Evolutionary conservation across 2,113 vertebrate genomes (phyloP).

Genomic region (Nannobrachium achirus): DNA sequence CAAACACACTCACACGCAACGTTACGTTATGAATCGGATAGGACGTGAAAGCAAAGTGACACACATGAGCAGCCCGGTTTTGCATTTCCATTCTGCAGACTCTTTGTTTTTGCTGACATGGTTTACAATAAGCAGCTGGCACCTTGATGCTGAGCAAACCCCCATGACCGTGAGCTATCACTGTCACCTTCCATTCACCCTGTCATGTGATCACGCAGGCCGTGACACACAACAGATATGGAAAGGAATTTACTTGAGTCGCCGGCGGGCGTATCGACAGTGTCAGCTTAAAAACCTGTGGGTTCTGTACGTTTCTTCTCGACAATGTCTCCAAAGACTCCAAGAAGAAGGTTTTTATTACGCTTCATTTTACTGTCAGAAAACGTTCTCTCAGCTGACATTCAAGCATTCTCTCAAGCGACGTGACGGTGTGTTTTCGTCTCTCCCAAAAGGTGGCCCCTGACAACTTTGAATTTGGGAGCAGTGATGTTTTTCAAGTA

Average conservation of each 20-base stretch:
- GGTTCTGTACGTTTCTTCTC: too few relatives aligned
- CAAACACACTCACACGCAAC: too few relatives aligned
- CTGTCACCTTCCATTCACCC: slow-evolving; percentile 37
- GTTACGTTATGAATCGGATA: too few relatives aligned
- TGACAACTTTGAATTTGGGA: too few relatives aligned
- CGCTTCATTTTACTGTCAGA: not conserved
- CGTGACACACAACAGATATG: slow-evolving; percentile 51
- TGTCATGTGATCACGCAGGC: slow-evolving; percentile 6
- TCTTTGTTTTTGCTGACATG: slow-evolving; percentile 45
- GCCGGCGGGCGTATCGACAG: slow-evolving; percentile 8
- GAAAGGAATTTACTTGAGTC: slow-evolving; percentile 41
- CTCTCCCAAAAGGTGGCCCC: slow-evolving; percentile 17
- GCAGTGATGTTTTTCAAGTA: too few relatives aligned
- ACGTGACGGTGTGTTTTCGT: not conserved
- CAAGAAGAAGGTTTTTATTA: too few relatives aligned
- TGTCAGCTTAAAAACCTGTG: too few relatives aligned
- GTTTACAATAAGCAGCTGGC: slow-evolving; percentile 56
- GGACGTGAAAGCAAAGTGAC: too few relatives aligned
- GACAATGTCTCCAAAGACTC: too few relatives aligned
- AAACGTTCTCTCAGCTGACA: not conserved
- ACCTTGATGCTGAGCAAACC: slow-evolving; percentile 12
- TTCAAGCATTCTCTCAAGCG: too few relatives aligned
- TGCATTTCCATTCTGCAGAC: slow-evolving; percentile 21
- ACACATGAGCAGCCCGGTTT: slow-evolving; percentile 5
- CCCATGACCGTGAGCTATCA: slow-evolving; percentile 54